Percentiles rank a stretch among this genome's conserved stretches.
These are phyloP conservation scores for Tipula vernalis DNA, from an alignment of 2,888 invertebrate genomes.

Conservation along the genomic window DNA sequence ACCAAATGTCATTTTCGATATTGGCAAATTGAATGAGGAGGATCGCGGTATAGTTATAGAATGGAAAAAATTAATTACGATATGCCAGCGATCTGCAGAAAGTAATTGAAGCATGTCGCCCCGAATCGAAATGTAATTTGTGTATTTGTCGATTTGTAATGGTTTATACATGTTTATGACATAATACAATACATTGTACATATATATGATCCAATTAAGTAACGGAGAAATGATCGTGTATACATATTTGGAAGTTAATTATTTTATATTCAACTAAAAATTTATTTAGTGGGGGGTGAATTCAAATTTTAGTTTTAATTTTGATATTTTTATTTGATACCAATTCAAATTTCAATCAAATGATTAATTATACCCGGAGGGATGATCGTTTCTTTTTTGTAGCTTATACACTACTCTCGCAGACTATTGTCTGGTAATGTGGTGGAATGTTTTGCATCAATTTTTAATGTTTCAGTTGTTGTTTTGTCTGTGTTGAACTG, in stretches of 20 bases:
- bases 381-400: not conserved
- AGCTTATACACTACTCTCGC: not conserved
- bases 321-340: not conserved
- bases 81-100: not conserved
- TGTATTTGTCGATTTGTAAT: not conserved
- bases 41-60: not conserved
- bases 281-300: not conserved
- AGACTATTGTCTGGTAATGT: not conserved
- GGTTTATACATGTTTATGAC: not conserved
- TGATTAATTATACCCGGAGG: not conserved
- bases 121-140: not conserved
- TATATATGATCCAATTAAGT: not conserved
- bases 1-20: not conserved
- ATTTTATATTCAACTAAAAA: not conserved
- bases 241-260: not conserved
- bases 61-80: not conserved
- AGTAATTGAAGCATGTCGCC: not conserved
- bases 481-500: too few relatives aligned
- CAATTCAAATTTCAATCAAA: not conserved
- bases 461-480: not conserved
- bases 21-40: not conserved
- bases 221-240: not conserved
- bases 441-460: not conserved
- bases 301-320: not conserved
- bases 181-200: not conserved